Conservation (phyloP, 2,113 vertebrate species). For the Diphyllodes magnificus region DNA sequence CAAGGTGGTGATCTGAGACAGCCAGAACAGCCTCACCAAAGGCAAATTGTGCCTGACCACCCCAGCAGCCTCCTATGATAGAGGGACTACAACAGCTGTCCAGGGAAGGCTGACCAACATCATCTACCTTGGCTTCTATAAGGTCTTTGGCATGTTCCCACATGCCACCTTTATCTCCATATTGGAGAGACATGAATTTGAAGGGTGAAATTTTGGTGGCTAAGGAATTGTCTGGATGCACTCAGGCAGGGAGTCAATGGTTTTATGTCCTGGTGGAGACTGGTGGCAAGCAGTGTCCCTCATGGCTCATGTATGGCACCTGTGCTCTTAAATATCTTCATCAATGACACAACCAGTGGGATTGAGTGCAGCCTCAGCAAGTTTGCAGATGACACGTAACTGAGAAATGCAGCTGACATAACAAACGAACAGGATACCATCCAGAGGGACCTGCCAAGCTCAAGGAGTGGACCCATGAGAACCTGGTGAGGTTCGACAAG, state of each 20-base stretch:
- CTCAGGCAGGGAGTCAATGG: not conserved
- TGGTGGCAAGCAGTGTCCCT: too few relatives aligned
- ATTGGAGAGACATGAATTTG: not conserved
- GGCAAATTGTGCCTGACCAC: not conserved
- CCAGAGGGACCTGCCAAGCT: not conserved
- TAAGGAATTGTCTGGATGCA: not conserved
- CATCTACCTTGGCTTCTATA: not conserved
- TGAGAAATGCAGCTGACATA: not conserved
- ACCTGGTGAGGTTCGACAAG: not conserved
- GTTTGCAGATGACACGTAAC: not conserved
- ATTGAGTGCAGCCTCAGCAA: not conserved
- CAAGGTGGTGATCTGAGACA: not conserved
- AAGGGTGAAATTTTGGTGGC: not conserved
- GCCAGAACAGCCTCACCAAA: not conserved
- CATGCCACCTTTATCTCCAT: too few relatives aligned
- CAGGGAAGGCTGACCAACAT: not conserved
- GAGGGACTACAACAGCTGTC: fast-evolving
- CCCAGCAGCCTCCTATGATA: not conserved
- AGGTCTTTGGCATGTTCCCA: not conserved
- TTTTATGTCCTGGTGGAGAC: not conserved
- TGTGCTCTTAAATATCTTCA: not conserved
- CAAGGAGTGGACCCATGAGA: not conserved
- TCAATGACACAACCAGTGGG: not conserved
- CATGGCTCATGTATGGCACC: not conserved
- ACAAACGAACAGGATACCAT: not conserved